A percentile compares a stretch with the other conserved stretches of the same genome.
Evolutionary conservation across 2,797 vertebrate species (phyloP).

Genomic region (Pseudotriccus pelzelni): DNA sequence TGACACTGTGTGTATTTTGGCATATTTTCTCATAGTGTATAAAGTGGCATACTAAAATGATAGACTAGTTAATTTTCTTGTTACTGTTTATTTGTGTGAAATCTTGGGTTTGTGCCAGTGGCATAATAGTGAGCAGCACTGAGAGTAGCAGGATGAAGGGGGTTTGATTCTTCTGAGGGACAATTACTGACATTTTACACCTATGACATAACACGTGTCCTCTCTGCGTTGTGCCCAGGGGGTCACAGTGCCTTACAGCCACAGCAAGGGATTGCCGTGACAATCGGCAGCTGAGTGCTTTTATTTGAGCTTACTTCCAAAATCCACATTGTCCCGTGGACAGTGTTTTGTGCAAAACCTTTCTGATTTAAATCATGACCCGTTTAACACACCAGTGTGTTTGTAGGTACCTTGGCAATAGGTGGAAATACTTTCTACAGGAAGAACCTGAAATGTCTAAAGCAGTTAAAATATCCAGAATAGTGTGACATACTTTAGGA

Average conservation of each 20-base stretch:
- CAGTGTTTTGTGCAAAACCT: neutral
- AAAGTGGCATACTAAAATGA: neutral
- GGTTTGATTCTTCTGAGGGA: neutral
- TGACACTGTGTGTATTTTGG: neutral
- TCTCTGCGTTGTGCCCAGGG: neutral
- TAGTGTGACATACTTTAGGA: neutral
- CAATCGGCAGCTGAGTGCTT: neutral
- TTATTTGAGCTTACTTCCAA: neutral
- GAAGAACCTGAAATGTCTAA: neutral
- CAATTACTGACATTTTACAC: neutral
- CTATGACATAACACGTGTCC: rapidly evolving
- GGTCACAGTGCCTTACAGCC: neutral
- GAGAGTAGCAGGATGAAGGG: neutral
- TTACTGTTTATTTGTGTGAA: neutral
- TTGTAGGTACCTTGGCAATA: neutral
- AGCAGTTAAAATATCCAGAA: neutral
- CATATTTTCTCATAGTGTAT: neutral
- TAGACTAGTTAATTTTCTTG: neutral
- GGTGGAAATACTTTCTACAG: neutral
- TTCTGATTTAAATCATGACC: neutral
- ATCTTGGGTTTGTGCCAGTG: neutral
- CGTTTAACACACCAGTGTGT: neutral
- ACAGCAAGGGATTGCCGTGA: neutral
- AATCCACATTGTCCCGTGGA: neutral
- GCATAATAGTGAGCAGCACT: neutral